phyloP scores from a whole-genome alignment of 2,797 vertebrate species.

The Tokudaia tokunoshimensis region DNA sequence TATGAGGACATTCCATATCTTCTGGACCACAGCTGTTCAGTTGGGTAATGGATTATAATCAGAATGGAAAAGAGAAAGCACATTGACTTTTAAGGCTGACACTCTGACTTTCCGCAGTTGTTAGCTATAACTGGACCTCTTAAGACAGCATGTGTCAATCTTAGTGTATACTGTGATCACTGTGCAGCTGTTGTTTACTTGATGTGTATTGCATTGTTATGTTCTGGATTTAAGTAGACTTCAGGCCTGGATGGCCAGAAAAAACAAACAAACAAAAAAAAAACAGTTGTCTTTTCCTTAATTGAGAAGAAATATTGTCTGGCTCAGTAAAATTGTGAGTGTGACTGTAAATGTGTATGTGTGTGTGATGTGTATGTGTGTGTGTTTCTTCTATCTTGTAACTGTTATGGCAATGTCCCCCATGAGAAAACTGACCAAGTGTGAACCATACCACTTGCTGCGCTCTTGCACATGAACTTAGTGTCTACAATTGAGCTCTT shows the following conservation, averaged over 20 bases:
- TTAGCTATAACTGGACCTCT: conserved; percentile 84
- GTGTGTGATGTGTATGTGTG: conserved; percentile 76
- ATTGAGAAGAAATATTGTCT: conserved; percentile 87
- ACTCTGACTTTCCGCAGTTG: conserved; percentile 81
- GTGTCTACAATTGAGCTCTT: conserved; percentile 91
- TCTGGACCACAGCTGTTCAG: conserved; percentile 80
- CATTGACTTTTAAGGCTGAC: conserved; percentile 76
- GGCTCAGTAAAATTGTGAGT: conserved; percentile 85
- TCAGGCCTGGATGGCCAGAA: conserved; percentile 85
- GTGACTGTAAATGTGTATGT: conserved; percentile 87
- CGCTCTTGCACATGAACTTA: conserved; percentile 89
- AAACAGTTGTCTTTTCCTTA: conserved; percentile 77
- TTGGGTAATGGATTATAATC: conserved; percentile 61
- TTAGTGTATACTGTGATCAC: conserved; percentile 85
- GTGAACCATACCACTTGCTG: conserved; percentile 87
- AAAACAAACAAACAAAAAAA: neutral
- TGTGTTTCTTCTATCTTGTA: conserved; percentile 83
- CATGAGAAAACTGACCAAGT: conserved; percentile 88
- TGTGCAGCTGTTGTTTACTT: conserved; percentile 88
- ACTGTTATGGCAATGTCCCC: conserved; percentile 86
- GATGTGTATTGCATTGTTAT: conserved; percentile 86
- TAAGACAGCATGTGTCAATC: conserved; percentile 87
- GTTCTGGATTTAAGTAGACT: conserved; percentile 85
- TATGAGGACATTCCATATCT: conserved; percentile 79
- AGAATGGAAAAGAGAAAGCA: conserved; percentile 75